Base-by-base conservation (phyloP, 2,888 invertebrate genomes). In the Drosophila gaucha region DNA sequence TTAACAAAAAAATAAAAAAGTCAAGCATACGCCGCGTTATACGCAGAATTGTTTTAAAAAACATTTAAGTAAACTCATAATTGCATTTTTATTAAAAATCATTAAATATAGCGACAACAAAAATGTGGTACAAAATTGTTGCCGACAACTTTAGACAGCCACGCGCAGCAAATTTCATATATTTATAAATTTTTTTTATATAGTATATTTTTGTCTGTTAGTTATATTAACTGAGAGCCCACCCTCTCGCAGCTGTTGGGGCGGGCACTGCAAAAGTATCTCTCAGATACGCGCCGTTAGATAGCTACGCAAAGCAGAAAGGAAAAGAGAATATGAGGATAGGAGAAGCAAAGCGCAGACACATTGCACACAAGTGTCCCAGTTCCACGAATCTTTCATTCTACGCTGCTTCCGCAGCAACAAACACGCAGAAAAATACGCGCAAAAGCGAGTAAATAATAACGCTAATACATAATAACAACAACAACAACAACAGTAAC, bases 281-380 rank as follows among this genome's bases (percentile, higher is more conserved):
- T 69, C 46, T 49, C 55, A 72, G 70, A 64, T 74, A 74, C 51
- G n/a, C 47, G 41, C 41, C 28, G 52, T 31, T 10, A 46, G 24
- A 22, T 20, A 22, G 46, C 20, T n/a, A 6, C 12, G 22, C 16
- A 28, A 50, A 66, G 63, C 52, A 44, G 14, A 39, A 56, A 68
- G 22, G 47, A 47, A 49, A 54, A 30, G 26, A 35, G 50, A 51
- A 58, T 54, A 6, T 18, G 22, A 8, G 6, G 12, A 22, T 18
- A 5, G 44, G 8, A 18, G 43, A 44, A 16, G 10, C 10, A 77
- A 67, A 75, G 20, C 71, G 74, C 63, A 73, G 67, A 72, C 64
- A 74, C 67, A 78, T 77, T 91, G 91, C 91, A 90, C 90, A 91
- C 91, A 91, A 90, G 91, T 90, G 90, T 89, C 90, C 91, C 90